phyloP scores from a whole-genome alignment of 53 echinoderm and acorn worm species.

The Pentamera pediparva region DNA sequence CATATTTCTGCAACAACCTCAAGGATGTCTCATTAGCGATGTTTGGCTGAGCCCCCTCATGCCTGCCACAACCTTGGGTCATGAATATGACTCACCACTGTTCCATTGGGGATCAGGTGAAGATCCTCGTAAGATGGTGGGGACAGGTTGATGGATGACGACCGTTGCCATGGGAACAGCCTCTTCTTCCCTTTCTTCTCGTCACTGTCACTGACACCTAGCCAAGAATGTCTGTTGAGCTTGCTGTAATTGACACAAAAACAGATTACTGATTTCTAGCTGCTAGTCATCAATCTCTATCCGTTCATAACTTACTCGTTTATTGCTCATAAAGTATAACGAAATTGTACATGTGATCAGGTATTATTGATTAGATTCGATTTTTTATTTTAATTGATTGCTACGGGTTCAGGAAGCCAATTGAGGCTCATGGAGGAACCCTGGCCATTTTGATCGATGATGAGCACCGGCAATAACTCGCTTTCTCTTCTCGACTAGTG shows the following conservation, averaged over 20 bases:
- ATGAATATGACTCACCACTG: slow-evolving; percentile 39
- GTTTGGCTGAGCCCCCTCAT: neutral
- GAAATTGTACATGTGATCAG: too few species aligned
- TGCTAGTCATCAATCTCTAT: too few species aligned
- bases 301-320: too few species aligned
- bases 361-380: too few species aligned
- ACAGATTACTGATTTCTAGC: too few species aligned
- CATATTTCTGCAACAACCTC: neutral
- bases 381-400: too few species aligned
- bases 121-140: slow-evolving; percentile 67
- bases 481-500: too few species aligned
- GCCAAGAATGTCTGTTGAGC: slow-evolving; percentile 16
- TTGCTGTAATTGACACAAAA: neutral
- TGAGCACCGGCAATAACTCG: too few species aligned
- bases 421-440: too few species aligned
- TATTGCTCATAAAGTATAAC: too few species aligned
- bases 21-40: neutral
- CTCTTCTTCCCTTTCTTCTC: slow-evolving; percentile 65
- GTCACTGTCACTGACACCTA: neutral
- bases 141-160: slow-evolving; percentile 52
- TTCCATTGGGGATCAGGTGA: slow-evolving; percentile 83
- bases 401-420: too few species aligned
- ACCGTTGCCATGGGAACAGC: slow-evolving; percentile 62
- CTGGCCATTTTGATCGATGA: too few species aligned
- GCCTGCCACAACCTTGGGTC: neutral